A percentile compares a stretch with the other conserved stretches of the same genome.
Conservation (phyloP, 2,888 invertebrate species). For the Minunthozetes semirufus region DNA sequence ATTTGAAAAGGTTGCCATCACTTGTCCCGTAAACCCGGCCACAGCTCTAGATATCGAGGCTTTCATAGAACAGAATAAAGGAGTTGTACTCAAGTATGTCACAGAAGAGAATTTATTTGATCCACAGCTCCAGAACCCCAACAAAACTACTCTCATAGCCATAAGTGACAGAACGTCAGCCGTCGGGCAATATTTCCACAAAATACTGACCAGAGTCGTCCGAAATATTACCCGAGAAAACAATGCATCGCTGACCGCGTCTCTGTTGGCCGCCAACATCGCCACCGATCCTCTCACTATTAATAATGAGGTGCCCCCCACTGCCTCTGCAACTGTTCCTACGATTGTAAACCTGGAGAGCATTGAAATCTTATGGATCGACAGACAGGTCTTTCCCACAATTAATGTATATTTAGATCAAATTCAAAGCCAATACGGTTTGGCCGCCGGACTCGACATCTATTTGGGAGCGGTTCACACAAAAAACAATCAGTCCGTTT, state of each 20-base stretch:
- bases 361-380: slow-evolving; percentile 41
- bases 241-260: background rate
- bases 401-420: slow-evolving; percentile 31
- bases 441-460: background rate
- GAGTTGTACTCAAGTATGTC: slow-evolving; percentile 38
- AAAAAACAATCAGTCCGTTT: slow-evolving; percentile 26
- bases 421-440: background rate
- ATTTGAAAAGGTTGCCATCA: slow-evolving; percentile 38
- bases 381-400: slow-evolving; percentile 40
- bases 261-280: background rate
- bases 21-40: slow-evolving; percentile 40
- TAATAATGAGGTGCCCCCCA: background rate
- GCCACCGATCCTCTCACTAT: background rate
- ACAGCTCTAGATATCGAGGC: slow-evolving; percentile 40
- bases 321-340: background rate
- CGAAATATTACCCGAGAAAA: slow-evolving; percentile 38
- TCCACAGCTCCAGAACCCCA: slow-evolving; percentile 39
- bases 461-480: background rate
- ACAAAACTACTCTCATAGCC: slow-evolving; percentile 38
- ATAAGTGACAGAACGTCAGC: slow-evolving; percentile 39
- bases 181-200: slow-evolving; percentile 41
- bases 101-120: slow-evolving; percentile 41
- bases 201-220: slow-evolving; percentile 39
- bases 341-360: slow-evolving; percentile 3
- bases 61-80: slow-evolving; percentile 38